These are phyloP conservation scores for Lasaia peninsularis DNA, from an alignment of 1,140 invertebrate genomes.

Conservation along the genomic window DNA sequence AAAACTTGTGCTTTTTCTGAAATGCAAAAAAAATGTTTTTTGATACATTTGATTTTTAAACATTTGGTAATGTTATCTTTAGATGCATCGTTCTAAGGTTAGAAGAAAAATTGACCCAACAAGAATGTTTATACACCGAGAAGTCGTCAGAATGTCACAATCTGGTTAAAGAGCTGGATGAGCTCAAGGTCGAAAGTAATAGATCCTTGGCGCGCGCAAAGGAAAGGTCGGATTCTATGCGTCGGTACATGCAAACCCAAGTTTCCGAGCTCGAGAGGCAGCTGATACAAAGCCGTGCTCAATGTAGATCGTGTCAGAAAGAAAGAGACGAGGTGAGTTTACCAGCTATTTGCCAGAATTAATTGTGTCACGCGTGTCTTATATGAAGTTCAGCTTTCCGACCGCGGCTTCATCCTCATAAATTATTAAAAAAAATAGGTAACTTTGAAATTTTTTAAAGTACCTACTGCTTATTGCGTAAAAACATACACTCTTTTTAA, in stretches of 20 bases:
- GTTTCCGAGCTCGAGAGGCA: slow-evolving; percentile 82
- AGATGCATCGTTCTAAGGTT: slow-evolving; percentile 49
- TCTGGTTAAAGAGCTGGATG: slow-evolving; percentile 81
- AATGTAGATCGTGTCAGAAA: slow-evolving; percentile 80
- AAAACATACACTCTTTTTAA: no score
- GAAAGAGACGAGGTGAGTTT: slow-evolving; percentile 80
- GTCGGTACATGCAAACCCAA: slow-evolving; percentile 77
- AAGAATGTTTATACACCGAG: slow-evolving; percentile 63
- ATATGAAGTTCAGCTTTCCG: no score
- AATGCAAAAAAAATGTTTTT: no score
- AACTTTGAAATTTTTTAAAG: no score
- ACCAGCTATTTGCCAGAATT: no score
- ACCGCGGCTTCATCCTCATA: no score
- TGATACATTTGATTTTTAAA: no score
- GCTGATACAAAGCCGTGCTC: slow-evolving; percentile 80
- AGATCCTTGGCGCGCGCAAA: slow-evolving; percentile 81
- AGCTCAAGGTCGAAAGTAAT: slow-evolving; percentile 81
- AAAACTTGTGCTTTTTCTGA: no score
- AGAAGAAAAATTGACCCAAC: slow-evolving; percentile 71
- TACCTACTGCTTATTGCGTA: no score
- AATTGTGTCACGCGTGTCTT: no score
- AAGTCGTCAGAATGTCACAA: slow-evolving; percentile 71
- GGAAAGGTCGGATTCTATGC: slow-evolving; percentile 79
- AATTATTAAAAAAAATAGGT: no score
- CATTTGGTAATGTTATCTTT: neutral